Base-by-base conservation (phyloP, 2,888 invertebrate genomes). In the Aradus depressus region DNA sequence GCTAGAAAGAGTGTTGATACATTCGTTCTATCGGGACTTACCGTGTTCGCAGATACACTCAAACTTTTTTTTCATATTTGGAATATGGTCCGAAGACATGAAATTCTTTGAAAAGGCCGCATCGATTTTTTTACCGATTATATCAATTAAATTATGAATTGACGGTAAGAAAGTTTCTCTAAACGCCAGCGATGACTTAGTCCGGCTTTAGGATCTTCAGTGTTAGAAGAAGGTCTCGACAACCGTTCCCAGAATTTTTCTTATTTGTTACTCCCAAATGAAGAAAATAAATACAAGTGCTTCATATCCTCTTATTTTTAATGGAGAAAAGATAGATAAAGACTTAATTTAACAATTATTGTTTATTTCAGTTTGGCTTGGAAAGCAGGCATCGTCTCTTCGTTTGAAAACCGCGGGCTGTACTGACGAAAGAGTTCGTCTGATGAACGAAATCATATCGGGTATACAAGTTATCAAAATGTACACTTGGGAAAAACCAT, bases 401-500 rank as follows among this genome's bases (percentile, higher is more conserved):
- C 77, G 88, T 32, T 65, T 87, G 59, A 78, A 81, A 63, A 91
- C 89, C 0, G 92, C 93, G 0, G 68, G 81, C 14, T 75, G 85
- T 54, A 92, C 92, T 0, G 95, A 95, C 67, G 85, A 89, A 65
- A 75, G 95, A 48, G 86, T 95, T 6, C 77, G 89, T 4, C 72
- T 92, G 43, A 93, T 93, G 81, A 90, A 86, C 63, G 95, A 95
- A 69, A 84, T 92, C 53, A 77, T 90, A 31, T 77, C 77, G 8
- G 89, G 87, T 0, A 89, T 91, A 62, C 79, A 85, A 63, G 86
- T 89, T 14, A 87, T 91, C 63, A 91, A 91, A 71, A 89, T 90
- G 88, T 90, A 89, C 66, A 83, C 87, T 0, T 91, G 90, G 82
- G 91, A 91, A 67, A 78, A 77, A 59, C 84, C 88, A 0, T 90